These are phyloP conservation scores for Heliconius hewitsoni DNA, from an alignment of 1,140 invertebrate genomes.

Conservation along the genomic window DNA sequence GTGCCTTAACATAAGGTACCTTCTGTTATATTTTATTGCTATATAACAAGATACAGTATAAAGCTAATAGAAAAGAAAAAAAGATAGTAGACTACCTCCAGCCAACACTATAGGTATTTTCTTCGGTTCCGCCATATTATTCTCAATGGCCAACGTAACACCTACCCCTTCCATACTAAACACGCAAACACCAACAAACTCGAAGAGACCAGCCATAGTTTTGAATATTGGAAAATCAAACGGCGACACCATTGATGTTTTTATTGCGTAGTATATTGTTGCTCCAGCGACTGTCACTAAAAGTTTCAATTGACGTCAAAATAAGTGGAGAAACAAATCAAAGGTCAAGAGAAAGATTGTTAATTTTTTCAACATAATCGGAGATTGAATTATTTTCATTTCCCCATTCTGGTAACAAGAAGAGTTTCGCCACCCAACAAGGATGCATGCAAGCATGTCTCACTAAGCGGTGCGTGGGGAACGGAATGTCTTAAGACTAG, in stretches of 20 bases:
- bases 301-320: not conserved
- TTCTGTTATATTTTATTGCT: no score
- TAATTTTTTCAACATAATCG: no score
- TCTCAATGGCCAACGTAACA: constrained; percentile 54
- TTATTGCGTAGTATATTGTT: constrained; percentile 47
- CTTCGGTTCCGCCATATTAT: constrained; percentile 54
- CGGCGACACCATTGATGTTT: constrained; percentile 10
- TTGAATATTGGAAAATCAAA: constrained; percentile 44
- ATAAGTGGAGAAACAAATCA: no score
- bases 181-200: constrained; percentile 54
- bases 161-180: constrained; percentile 60
- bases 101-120: constrained; percentile 46
- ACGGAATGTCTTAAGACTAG: not conserved
- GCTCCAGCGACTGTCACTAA: constrained; percentile 46
- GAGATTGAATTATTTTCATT: no score
- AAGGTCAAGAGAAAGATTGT: no score
- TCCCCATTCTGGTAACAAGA: no score
- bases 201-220: constrained; percentile 42
- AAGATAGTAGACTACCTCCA: constrained; percentile 36
- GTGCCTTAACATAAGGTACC: no score
- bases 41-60: no score
- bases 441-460: no score
- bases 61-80: not conserved
- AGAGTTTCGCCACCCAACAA: no score
- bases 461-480: no score